phyloP scores from a whole-genome alignment of 2,888 invertebrate species.

The Aromia moschata region DNA sequence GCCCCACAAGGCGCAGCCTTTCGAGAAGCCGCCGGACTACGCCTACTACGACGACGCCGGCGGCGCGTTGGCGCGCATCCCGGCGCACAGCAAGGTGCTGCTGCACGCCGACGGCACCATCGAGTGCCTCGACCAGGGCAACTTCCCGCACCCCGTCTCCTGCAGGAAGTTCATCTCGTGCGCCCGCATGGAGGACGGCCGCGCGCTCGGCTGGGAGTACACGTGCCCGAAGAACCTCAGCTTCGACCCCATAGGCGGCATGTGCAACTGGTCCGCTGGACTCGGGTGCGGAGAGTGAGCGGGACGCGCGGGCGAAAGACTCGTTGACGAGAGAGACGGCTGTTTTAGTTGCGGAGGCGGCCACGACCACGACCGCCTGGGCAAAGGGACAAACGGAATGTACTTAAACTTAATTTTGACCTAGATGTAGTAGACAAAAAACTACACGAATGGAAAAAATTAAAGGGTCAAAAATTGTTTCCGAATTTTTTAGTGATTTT shows the following conservation, averaged over 20 bases:
- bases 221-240: conserved; percentile 86
- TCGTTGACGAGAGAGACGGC: too few species aligned
- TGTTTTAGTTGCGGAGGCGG: too few species aligned
- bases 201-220: conserved; percentile 86
- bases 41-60: conserved; percentile 70
- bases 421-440: too few species aligned
- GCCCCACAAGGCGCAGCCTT: conserved; percentile 46
- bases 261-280: conserved; percentile 89
- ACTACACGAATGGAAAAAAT: too few species aligned
- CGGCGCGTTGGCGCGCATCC: conserved; percentile 43
- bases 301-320: too few species aligned
- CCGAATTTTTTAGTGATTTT: too few species aligned
- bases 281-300: conserved; percentile 70
- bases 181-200: conserved; percentile 81
- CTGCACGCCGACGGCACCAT: conserved; percentile 77
- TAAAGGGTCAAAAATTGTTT: too few species aligned
- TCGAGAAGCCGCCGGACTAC: conserved; percentile 69
- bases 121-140: conserved; percentile 88
- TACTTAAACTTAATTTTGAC: too few species aligned
- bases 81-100: conserved; percentile 69
- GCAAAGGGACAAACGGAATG: too few species aligned
- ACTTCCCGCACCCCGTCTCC: conserved; percentile 89
- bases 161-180: conserved; percentile 94
- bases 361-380: too few species aligned
- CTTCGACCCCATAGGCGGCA: conserved; percentile 89